Base-by-base conservation (phyloP, 2,888 invertebrate species). In the Bibio marci region DNA sequence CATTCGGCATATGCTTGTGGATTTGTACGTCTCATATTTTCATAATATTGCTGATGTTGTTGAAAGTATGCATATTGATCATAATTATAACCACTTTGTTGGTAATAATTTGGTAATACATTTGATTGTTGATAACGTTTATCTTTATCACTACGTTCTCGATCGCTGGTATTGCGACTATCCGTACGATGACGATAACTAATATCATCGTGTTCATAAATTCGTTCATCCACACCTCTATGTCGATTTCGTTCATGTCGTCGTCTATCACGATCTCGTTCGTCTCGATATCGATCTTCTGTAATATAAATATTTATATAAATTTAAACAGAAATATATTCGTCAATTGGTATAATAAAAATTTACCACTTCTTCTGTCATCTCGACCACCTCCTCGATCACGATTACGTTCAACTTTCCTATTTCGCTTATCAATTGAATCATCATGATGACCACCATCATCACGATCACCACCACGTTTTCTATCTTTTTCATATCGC, bases 1-100 rank as follows among this genome's bases (percentile, higher is more conserved):
- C 80, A 73, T 52, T 74, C 76, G 45, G 79, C 69, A 63, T 86
- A 86, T 18, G 78, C 79, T 50, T 76, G 75, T 17, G 86, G 85
- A 68, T 86, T 77, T 35, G 73, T 73, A 42, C 73, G 68, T 4
- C 82, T 71, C 56, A 86, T 65, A 55, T 79, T 80, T 60, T 81
- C 80, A 55, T 80, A 77, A 64, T 82, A 83, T 52, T 75, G 71
- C 41, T 62, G 62, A 48, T 73, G 70, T 44, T 63, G 62, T 41
- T 63, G 61, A 46, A 65, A 65, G 43, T 62, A 63, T 35, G 72
- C 69, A 57, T 73, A 74, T 40, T 71, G 67, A 57, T 74, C 73
- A 45, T 67, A 69, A 13, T 59, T 55, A 42, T 52, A 55, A 35
- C 47, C 40, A 8, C 5, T 22, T 41, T 45, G 44, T 26, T 46